phyloP scores from a whole-genome alignment of 2,888 invertebrate species.

The Trichogramma dendrolimi region DNA sequence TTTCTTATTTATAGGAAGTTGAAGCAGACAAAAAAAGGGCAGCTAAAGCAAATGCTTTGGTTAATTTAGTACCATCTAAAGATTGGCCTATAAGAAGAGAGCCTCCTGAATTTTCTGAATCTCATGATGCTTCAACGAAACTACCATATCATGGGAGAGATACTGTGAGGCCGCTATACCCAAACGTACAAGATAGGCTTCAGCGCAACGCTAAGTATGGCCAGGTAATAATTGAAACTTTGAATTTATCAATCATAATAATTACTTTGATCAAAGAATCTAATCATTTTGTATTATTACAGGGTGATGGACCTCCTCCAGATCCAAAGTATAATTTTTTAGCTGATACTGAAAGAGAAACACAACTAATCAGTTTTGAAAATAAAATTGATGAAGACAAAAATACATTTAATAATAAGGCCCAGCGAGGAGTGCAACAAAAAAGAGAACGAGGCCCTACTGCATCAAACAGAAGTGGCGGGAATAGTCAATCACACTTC shows the following conservation, averaged over 20 bases:
- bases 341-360: slow-evolving; percentile 51
- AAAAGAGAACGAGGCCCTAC: slow-evolving; percentile 32
- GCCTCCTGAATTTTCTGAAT: slow-evolving; percentile 44
- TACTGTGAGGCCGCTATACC: slow-evolving; percentile 35
- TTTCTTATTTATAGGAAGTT: slow-evolving; percentile 44
- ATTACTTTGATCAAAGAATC: slow-evolving; percentile 7
- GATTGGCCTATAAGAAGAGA: slow-evolving; percentile 52
- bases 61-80: slow-evolving; percentile 48
- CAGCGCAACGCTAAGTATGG: slow-evolving; percentile 43
- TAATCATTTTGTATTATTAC: slow-evolving; percentile 13
- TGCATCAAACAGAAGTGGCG: slow-evolving; percentile 4
- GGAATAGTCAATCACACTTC: slow-evolving; percentile 33
- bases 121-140: slow-evolving; percentile 29
- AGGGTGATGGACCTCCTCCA: slow-evolving; percentile 52
- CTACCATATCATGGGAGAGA: slow-evolving; percentile 19
- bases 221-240: slow-evolving; percentile 33
- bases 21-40: slow-evolving; percentile 53
- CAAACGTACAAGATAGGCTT: slow-evolving; percentile 34
- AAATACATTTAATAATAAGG: slow-evolving; percentile 36
- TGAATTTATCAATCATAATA: slow-evolving; percentile 3
- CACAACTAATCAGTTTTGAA: slow-evolving; percentile 22
- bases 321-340: slow-evolving; percentile 53
- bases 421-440: slow-evolving; percentile 34
- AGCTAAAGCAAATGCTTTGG: slow-evolving; percentile 50
- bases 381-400: slow-evolving; percentile 34